These are phyloP conservation scores for Dasypus novemcinctus DNA, from an alignment of 2,113 vertebrate species.

Conservation along the genomic window DNA sequence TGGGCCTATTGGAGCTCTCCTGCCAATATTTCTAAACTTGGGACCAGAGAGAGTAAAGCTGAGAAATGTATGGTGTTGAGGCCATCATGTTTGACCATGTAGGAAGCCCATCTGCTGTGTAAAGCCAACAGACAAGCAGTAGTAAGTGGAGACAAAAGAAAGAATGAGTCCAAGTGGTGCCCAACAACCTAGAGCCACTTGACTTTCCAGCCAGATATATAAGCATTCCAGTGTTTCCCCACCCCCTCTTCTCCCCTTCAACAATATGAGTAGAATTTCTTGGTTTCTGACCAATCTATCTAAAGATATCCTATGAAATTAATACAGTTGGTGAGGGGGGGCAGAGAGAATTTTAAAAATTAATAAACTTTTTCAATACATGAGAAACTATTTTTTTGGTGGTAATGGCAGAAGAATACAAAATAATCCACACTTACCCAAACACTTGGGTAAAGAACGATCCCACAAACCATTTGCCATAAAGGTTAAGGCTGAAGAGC, in stretches of 20 bases:
- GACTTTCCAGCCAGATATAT: accelerated
- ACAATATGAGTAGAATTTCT: neutral
- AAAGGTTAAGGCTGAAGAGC: conserved; percentile 93
- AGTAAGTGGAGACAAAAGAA: accelerated
- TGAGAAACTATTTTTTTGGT: accelerated
- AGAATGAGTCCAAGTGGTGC: accelerated
- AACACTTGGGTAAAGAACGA: conserved; percentile 91
- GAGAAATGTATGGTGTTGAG: accelerated
- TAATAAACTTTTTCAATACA: neutral
- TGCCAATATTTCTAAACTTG: neutral
- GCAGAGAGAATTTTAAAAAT: neutral
- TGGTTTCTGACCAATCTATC: neutral
- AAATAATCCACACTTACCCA: conserved; percentile 85
- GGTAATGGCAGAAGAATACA: neutral
- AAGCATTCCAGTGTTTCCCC: accelerated
- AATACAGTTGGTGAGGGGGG: accelerated
- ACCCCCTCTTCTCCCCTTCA: accelerated
- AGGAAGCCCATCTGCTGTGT: accelerated
- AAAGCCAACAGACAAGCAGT: accelerated
- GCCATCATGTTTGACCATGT: accelerated
- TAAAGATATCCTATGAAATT: neutral
- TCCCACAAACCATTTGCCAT: conserved; percentile 94
- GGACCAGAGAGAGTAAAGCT: neutral
- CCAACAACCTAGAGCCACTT: accelerated
- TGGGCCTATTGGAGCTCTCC: neutral